These are phyloP conservation scores for Neofelis nebulosa DNA, from an alignment of 2,113 vertebrate genomes.

Conservation along the genomic window DNA sequence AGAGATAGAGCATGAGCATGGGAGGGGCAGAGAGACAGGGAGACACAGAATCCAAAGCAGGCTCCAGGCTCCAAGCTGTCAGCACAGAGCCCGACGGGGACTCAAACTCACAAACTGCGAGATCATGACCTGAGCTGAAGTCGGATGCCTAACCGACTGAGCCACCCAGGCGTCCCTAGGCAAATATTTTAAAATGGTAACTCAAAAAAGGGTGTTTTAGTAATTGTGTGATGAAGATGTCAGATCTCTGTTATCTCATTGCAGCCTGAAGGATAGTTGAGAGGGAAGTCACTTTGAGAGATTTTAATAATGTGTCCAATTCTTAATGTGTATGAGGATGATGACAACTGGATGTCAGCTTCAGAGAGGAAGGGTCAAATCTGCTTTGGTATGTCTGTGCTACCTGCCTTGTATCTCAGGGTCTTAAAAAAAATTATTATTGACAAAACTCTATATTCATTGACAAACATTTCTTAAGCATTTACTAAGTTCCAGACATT, in stretches of 20 bases:
- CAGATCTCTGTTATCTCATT: slow-evolving; percentile 55
- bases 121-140: too few relatives aligned
- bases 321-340: not conserved
- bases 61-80: too few relatives aligned
- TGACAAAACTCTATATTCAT: slow-evolving; percentile 9
- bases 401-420: not conserved
- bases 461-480: slow-evolving; percentile 33
- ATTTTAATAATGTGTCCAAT: slow-evolving; percentile 33
- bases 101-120: too few relatives aligned
- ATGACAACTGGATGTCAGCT: not conserved
- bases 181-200: slow-evolving; percentile 54
- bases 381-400: not conserved
- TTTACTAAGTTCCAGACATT: not conserved
- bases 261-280: not conserved
- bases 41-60: too few relatives aligned
- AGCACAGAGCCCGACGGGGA: too few relatives aligned
- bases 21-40: too few relatives aligned
- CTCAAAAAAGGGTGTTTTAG: slow-evolving; percentile 17
- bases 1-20: too few relatives aligned
- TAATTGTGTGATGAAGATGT: slow-evolving; percentile 49
- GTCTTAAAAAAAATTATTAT: not conserved
- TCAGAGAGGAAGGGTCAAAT: not conserved
- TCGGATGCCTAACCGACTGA: too few relatives aligned
- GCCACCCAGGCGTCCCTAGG: not conserved
- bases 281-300: slow-evolving; percentile 34